Conservation (phyloP, 2,113 vertebrate genomes). For the Rousettus leschenaultii region DNA sequence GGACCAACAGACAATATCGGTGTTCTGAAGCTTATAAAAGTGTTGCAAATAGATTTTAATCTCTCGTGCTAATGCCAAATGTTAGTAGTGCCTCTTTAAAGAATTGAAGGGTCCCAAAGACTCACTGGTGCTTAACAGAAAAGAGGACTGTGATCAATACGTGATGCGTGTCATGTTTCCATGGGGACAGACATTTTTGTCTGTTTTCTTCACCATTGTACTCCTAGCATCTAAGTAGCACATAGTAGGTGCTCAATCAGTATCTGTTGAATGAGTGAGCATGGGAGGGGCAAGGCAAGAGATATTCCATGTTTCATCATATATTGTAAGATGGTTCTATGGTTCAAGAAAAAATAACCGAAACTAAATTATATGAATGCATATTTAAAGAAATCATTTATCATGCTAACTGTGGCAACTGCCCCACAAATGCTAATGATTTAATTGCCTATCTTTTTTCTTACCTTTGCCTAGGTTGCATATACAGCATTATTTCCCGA, state of each 20-base stretch:
- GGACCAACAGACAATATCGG: neutral
- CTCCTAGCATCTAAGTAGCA: neutral
- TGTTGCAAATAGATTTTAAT: neutral
- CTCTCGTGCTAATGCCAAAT: neutral
- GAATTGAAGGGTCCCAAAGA: neutral
- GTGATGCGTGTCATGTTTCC: neutral
- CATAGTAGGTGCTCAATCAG: neutral
- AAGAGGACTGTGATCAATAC: neutral
- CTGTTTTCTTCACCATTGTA: neutral
- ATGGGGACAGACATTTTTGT: neutral
- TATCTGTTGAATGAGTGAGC: neutral
- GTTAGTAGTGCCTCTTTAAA: neutral
- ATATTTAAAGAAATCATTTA: neutral
- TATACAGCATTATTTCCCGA: slow-evolving; percentile 90
- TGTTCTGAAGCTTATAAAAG: neutral
- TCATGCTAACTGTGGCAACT: neutral
- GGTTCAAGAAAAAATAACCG: neutral
- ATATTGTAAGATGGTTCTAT: neutral
- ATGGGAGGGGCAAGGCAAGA: neutral
- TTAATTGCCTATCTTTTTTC: neutral
- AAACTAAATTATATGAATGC: neutral
- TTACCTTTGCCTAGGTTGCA: slow-evolving; percentile 81
- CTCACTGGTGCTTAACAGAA: neutral
- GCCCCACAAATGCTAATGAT: neutral
- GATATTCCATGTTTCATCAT: neutral